These are phyloP conservation scores for Macrobrachium rosenbergii DNA, from an alignment of 1,140 invertebrate species.

Conservation along the genomic window DNA sequence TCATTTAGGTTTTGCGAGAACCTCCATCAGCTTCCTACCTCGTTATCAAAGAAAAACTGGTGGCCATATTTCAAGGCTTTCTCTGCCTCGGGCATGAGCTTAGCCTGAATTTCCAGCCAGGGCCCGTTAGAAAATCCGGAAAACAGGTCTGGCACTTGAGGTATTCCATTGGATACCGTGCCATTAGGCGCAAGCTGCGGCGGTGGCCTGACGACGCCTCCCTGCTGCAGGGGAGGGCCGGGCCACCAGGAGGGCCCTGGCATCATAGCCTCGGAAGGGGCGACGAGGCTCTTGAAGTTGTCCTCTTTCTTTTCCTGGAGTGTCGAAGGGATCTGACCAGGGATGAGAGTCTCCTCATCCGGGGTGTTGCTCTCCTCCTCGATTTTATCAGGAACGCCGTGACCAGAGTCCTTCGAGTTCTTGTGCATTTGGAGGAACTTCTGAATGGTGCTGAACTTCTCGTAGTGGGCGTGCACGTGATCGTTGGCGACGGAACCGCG, in stretches of 20 bases:
- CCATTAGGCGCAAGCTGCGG: too few relatives aligned
- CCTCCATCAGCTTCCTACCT: constrained; percentile 39
- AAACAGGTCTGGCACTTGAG: too few relatives aligned
- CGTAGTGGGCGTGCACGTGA: neutral
- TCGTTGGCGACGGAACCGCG: neutral
- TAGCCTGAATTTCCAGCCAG: neutral
- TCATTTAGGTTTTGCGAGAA: neutral
- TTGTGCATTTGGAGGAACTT: constrained; percentile 29
- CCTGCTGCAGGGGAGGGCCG: constrained; percentile 45
- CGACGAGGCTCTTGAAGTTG: neutral
- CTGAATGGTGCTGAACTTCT: constrained; percentile 32
- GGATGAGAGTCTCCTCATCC: constrained; percentile 10
- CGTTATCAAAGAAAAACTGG: constrained; percentile 20
- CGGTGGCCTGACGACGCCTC: constrained; percentile 4
- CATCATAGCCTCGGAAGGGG: neutral
- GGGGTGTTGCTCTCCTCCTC: neutral
- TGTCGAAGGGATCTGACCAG: constrained; percentile 33
- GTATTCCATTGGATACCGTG: too few relatives aligned
- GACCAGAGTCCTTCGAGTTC: constrained; percentile 28
- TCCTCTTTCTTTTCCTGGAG: neutral
- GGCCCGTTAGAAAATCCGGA: too few relatives aligned
- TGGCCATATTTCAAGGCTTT: constrained; percentile 28
- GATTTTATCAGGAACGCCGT: constrained; percentile 9
- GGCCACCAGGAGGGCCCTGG: constrained; percentile 45
- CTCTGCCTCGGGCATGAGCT: neutral